phyloP scores from a whole-genome alignment of 2,113 vertebrate genomes.

The Eonycteris spelaea region DNA sequence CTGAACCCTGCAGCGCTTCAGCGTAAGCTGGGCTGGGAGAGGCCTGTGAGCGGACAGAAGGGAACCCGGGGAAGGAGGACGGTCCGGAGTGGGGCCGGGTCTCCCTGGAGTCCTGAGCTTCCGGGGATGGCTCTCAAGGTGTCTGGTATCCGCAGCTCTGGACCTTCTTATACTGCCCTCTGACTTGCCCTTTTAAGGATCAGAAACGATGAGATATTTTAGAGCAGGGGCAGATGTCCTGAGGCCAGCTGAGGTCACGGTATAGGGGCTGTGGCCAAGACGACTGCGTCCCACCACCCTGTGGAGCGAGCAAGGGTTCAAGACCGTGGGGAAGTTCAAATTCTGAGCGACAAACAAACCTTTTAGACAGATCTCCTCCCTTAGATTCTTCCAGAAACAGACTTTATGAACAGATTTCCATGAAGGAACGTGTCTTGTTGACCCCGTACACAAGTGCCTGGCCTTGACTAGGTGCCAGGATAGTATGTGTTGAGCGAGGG shows the following conservation, averaged over 20 bases:
- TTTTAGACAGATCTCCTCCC: not conserved
- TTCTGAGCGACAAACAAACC: not conserved
- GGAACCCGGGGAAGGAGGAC: not conserved
- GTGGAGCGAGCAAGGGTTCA: not conserved
- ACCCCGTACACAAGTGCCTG: not conserved
- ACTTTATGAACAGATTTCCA: not conserved
- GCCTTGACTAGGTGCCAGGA: not conserved
- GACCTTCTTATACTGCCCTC: not conserved
- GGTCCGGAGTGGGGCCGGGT: not conserved
- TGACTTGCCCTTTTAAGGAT: not conserved
- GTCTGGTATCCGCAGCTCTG: not conserved
- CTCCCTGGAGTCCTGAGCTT: not conserved
- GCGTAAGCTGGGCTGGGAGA: not conserved
- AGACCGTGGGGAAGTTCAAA: not conserved
- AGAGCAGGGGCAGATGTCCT: not conserved
- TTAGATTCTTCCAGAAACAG: not conserved
- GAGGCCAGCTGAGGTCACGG: not conserved
- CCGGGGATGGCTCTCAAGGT: not conserved
- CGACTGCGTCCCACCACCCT: not conserved
- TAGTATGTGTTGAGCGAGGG: not conserved
- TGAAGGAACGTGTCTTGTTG: fast-evolving
- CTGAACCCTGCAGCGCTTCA: not conserved
- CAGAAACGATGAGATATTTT: not conserved
- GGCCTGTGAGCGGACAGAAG: not conserved
- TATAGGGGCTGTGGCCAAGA: not conserved